Base-by-base conservation (phyloP, 2,113 vertebrate species). In the Lasiurus cinereus region DNA sequence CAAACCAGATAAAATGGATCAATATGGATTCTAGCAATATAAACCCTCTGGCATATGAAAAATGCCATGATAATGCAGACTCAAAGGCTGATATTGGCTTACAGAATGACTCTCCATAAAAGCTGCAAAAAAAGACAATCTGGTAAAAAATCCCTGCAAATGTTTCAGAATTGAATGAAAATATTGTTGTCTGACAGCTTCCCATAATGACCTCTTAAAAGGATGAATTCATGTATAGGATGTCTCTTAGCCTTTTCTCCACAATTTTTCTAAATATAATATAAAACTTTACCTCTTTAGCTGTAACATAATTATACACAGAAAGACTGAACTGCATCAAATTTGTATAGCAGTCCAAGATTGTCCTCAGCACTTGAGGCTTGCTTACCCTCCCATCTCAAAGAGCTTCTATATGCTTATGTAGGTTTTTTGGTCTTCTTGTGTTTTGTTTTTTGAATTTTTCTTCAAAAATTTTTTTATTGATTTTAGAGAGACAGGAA, bases 1-100 rank as follows among this genome's bases (percentile, higher is more conserved):
- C 88, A 96, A 95, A 88, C 77, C 90, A 86, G 84, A 93, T 97
- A 92, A 94, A 95, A 46, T 94, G 59, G 88, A 95, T 94, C 96
- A 94, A 88, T 95, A 90, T 72, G 78, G 54, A 90, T 9, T 78
- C 50, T 94, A 88, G 90, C 85, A 94, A 88, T 59, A 93, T 85
- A 88, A 95, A 89, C 43, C 64, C 69, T 83, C 59, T 92, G 69
- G 67, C 66, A 89, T 93, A 89, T 69, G 78, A 96, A 73, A 96
- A 93, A 94, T 69, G 66, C 50, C 83, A 79, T 14, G 29, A 56
- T 90, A 52, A 88, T 86, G 69, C 56, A 80, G 69, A 24, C 62
- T 94, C 10, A 1, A 64, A 2, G 2, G 46, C 29, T 93, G 64
- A 73, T 69, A 72, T 4, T 92, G 76, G 77, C 64, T 56, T 92